Conservation (phyloP, 2,113 vertebrate genomes). For the Oryzias celebensis region DNA sequence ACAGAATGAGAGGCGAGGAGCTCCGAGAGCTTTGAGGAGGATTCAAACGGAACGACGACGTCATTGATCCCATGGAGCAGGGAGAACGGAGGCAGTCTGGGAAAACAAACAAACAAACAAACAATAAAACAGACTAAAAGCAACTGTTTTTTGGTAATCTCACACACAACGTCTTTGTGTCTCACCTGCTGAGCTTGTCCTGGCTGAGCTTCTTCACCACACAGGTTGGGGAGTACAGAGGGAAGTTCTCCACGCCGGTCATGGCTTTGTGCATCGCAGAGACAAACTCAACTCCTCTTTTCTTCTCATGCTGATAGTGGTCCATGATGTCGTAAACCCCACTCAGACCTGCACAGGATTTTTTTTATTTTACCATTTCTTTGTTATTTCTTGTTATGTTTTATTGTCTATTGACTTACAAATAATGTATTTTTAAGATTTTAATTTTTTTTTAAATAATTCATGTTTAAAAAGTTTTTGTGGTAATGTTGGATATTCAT, state of each 20-base stretch:
- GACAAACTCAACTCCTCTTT: conserved; percentile 69
- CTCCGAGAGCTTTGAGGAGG: conserved; percentile 67
- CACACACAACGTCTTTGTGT: too few relatives aligned
- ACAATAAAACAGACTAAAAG: background rate
- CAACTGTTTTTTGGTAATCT: background rate
- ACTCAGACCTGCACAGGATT: conserved; percentile 65
- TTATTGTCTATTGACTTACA: too few relatives aligned
- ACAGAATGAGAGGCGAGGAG: conserved; percentile 64
- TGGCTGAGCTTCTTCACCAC: conserved; percentile 50
- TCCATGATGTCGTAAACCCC: conserved; percentile 77
- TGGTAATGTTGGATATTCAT: too few relatives aligned
- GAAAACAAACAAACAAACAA: background rate
- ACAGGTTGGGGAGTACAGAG: conserved; percentile 72
- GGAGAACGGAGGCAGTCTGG: conserved; percentile 70
- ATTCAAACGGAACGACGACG: conserved; percentile 68
- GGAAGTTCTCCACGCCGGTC: conserved; percentile 73
- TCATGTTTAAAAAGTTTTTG: too few relatives aligned
- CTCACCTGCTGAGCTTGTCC: conserved; percentile 69
- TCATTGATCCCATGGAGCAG: conserved; percentile 75
- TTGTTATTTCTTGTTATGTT: too few relatives aligned
- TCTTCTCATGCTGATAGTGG: conserved; percentile 76
- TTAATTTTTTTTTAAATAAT: too few relatives aligned
- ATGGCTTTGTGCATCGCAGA: conserved; percentile 80
- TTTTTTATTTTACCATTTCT: too few relatives aligned
- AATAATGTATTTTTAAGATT: too few relatives aligned